Percentiles rank a stretch among this genome's conserved stretches.
Evolutionary conservation across 92 coral and sea anemone species (phyloP).

Genomic region (Phymanthus crucifer): DNA sequence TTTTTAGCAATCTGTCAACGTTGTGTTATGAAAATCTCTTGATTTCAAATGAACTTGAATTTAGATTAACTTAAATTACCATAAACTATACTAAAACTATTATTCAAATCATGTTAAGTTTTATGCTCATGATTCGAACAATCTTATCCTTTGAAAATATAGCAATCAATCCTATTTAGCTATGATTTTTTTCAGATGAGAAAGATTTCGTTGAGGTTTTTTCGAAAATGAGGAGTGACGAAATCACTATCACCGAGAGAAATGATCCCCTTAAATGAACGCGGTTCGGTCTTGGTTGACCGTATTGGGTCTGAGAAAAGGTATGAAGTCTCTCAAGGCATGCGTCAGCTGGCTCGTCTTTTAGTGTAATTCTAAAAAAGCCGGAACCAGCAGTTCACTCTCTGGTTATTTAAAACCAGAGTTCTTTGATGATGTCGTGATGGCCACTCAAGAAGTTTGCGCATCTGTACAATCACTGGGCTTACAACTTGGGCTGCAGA

Average conservation of each 20-base stretch:
- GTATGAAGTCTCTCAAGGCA: conserved; percentile 41
- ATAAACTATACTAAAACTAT: no score
- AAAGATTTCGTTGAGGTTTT: conserved; percentile 15
- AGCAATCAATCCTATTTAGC: no score
- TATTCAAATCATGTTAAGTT: no score
- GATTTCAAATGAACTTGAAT: no score
- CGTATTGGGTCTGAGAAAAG: conserved; percentile 27
- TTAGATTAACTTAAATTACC: no score
- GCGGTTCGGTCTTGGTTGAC: conserved; percentile 26
- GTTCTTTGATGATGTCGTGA: conserved; percentile 30
- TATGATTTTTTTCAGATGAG: conserved; percentile 23
- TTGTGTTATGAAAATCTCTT: no score
- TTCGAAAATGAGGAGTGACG: conserved; percentile 38
- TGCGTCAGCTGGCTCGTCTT: conserved; percentile 45
- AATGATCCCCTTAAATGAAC: conserved; percentile 29
- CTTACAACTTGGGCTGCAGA: conserved; percentile 9
- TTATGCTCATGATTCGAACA: no score
- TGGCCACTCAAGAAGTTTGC: conserved; percentile 24
- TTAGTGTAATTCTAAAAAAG: neutral
- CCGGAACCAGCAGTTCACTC: neutral
- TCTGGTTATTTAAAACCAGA: conserved; percentile 40
- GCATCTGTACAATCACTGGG: conserved; percentile 29
- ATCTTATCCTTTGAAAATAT: no score
- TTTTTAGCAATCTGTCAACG: no score
- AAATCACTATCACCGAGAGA: conserved; percentile 17